Evolutionary conservation across 2,888 invertebrate species (phyloP).

Genomic region (Habroteleia sp.): DNA sequence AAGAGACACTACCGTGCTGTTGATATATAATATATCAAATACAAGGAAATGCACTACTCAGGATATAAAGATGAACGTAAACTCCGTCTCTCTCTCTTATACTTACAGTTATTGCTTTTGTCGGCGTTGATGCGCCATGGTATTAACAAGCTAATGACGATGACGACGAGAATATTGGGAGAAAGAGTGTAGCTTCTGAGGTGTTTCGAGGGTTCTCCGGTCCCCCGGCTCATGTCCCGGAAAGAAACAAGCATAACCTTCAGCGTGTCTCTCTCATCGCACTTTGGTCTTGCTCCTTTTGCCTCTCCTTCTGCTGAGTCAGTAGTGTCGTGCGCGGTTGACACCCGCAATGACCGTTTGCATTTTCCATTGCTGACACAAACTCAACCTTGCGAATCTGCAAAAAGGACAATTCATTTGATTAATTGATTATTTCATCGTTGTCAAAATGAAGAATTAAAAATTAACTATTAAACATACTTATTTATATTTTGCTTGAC

Average conservation of each 20-base stretch:
- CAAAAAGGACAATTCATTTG: no score
- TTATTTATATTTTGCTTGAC: no score
- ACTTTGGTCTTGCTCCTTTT: conserved; percentile 55
- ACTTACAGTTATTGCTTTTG: conserved; percentile 76
- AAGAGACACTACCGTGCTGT: no score
- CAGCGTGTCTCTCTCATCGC: conserved; percentile 60
- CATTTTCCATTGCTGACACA: conserved; percentile 48
- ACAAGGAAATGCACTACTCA: no score
- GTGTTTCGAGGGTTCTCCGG: conserved; percentile 53
- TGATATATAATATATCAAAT: no score
- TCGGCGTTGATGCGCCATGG: conserved; percentile 70
- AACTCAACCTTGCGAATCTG: conserved; percentile 28
- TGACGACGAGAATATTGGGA: conserved; percentile 29
- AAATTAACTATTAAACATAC: no score
- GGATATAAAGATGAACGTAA: no score
- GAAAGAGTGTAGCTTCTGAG: conserved; percentile 29
- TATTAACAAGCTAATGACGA: conserved; percentile 50
- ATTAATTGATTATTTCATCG: neutral
- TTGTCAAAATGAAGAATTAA: no score
- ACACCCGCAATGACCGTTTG: conserved; percentile 41
- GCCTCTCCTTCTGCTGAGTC: conserved; percentile 39
- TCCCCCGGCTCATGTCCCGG: conserved; percentile 64
- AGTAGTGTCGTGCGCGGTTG: conserved; percentile 30
- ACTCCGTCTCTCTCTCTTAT: no score
- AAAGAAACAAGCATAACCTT: conserved; percentile 69